Evolutionary conservation across 1,140 invertebrate species (phyloP), one percentile per base, ranked within the genome.

Genomic region (Cyphomyrmex costatus): DNA sequence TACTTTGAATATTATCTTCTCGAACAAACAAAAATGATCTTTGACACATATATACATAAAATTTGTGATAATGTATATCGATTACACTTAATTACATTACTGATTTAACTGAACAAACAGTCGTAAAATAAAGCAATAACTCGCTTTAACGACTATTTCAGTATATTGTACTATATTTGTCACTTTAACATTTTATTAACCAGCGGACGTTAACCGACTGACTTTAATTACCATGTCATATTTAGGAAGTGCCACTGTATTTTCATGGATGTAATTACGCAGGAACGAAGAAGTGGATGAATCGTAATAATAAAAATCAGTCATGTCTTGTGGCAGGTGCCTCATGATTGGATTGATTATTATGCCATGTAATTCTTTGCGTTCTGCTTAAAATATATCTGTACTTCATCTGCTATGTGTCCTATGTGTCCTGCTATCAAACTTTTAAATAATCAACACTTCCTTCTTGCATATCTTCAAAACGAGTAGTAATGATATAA

Each of bases 261-360:
- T 83, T 83, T 73, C 60, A 79, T 36, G 83, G 36, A 24, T n/a
- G 68, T 19, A 49, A 66, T 78, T 86, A 77, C 46, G 33, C 33
- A 27, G 19, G 21, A 58, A n/a, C 8, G 49, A 60, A 1, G 21
- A 66, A 36, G 14, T 76, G 61, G 21, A 89, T 73, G 70, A 86
- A 82, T 89, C 56, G 84, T 74, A 80, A 89, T 86, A 86, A 89
- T 88, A 88, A 89, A 89, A 89, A 86, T 89, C 84, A 76, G 56
- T 85, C 87, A 79, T 74, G 74, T 71, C n/a, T 66, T 36, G 53
- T 71, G 66, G 56, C 88, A 89, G 87, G 53, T 89, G 88, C 88
- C 56, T 12, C 30, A 36, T 88, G 36, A 36, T 68, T 86, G 68
- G 76, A 89, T 89, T 89, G 53, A 86, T 89, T 74, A 77, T 89